phyloP scores from a whole-genome alignment of 2,113 vertebrate species.

The Capreolus pygargus region DNA sequence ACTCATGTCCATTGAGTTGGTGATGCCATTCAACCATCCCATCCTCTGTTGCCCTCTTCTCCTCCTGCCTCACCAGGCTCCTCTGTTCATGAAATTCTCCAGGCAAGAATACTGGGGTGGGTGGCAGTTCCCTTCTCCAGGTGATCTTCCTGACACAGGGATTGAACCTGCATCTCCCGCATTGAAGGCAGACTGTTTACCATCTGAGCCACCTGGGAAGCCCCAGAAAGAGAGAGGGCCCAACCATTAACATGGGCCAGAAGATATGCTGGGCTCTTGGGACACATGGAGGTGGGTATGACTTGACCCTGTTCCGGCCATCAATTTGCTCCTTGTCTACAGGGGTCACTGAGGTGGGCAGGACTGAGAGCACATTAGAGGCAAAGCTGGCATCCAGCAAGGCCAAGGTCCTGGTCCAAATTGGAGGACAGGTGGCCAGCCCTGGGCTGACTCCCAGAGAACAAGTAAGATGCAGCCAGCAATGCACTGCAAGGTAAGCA shows the following conservation, averaged over 20 bases:
- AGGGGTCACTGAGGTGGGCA: not conserved
- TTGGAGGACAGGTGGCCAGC: fast-evolving
- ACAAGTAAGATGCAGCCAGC: not conserved
- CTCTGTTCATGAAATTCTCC: not conserved
- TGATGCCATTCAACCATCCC: not conserved
- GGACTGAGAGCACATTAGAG: not conserved
- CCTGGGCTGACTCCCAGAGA: not conserved
- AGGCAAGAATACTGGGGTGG: not conserved
- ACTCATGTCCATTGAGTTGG: not conserved
- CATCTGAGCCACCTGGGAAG: not conserved
- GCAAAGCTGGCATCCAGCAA: too few species aligned
- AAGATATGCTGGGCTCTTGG: not conserved
- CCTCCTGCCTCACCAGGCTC: not conserved
- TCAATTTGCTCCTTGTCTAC: not conserved
- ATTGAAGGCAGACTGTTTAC: not conserved
- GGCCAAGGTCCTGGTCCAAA: not conserved
- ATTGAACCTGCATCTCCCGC: not conserved
- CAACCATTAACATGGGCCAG: not conserved
- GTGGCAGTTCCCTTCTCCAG: not conserved
- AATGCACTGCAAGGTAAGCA: not conserved
- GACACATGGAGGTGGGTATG: not conserved
- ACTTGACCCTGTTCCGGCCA: fast-evolving
- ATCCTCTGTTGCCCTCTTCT: not conserved
- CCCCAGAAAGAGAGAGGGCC: not conserved
- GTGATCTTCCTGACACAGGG: not conserved